phyloP scores from a whole-genome alignment of 2,113 vertebrate genomes.

The Chloropsis cyanopogon region DNA sequence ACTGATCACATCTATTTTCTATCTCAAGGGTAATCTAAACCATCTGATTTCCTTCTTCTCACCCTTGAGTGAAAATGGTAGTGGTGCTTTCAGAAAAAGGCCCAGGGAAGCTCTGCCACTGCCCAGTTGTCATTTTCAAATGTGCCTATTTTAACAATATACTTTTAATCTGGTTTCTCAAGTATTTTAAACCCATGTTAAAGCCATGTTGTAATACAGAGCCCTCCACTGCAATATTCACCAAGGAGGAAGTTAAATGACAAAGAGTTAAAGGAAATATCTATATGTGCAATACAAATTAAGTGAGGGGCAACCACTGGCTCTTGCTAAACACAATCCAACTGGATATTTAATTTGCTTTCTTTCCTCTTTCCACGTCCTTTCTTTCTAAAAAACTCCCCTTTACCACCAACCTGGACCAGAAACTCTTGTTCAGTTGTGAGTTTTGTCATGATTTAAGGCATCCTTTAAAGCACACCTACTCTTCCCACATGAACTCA shows the following conservation, averaged over 20 bases:
- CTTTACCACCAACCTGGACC: not conserved
- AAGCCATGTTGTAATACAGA: not conserved
- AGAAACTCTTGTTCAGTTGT: not conserved
- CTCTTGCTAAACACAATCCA: not conserved
- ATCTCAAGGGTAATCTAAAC: not conserved
- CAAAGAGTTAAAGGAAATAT: not conserved
- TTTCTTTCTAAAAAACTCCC: not conserved
- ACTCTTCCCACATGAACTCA: not conserved
- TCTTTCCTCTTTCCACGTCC: not conserved
- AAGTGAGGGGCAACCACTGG: not conserved
- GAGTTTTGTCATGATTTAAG: not conserved
- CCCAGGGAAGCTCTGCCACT: not conserved
- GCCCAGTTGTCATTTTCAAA: not conserved
- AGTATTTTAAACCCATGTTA: not conserved
- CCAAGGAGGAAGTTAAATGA: not conserved
- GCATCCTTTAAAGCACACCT: not conserved
- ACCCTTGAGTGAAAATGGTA: not conserved
- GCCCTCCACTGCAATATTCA: not conserved
- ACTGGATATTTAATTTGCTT: not conserved
- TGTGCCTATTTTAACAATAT: not conserved
- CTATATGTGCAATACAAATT: fast-evolving
- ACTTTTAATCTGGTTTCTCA: not conserved
- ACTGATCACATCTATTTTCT: not conserved
- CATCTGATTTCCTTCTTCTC: not conserved
- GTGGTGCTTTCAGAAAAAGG: not conserved